Base-by-base conservation (phyloP, 2,888 invertebrate genomes). In the Tachystola acroxantha region DNA sequence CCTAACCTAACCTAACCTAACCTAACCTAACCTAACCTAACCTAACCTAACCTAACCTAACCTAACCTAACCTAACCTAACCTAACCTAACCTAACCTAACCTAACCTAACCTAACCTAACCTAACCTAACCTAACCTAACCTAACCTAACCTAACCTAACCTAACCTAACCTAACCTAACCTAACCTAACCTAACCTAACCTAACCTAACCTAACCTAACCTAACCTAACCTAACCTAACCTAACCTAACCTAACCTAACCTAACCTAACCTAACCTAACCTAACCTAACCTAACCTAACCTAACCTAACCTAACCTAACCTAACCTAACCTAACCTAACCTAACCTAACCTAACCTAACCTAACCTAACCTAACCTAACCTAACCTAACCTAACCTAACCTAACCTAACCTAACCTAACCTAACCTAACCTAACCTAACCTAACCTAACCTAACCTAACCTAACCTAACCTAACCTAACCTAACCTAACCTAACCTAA, bases 331-430 rank as follows among this genome's bases (percentile, higher is more conserved):
- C 22, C 22, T 22, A 22, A 22, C 22, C 22, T 22, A 22, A 22
- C 22, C 22, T 22, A 22, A 22, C 22, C 22, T 22, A 22, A 22
- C 42, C 39, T 39, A 42, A 42, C 42, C 42, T 43, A 43, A 43
- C 43, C 40, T 40, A 43, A 43, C 43, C 43, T 43, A 43, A 43
- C 43, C 40, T 40, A 43, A 40, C 40, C 43, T 40, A 43, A 43
- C 40, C 40, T 39, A 40, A 43, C 40, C 43, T 39, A 39, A 42
- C 42, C 39, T 37, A 42, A 41, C 44, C 39, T 39, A 43, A 38
- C 40, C 38, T 36, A 34, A 40, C 40, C 42, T 40, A 40, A 45
- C 40, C 42, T 42, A 42, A 42, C 45, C 42, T 39, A 37, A 37
- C 44, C 45, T 42, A 37, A 39, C 37, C 39, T 39, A 39, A 35